Base-by-base conservation (phyloP, 2,888 invertebrate genomes). In the Noctua pronuba region DNA sequence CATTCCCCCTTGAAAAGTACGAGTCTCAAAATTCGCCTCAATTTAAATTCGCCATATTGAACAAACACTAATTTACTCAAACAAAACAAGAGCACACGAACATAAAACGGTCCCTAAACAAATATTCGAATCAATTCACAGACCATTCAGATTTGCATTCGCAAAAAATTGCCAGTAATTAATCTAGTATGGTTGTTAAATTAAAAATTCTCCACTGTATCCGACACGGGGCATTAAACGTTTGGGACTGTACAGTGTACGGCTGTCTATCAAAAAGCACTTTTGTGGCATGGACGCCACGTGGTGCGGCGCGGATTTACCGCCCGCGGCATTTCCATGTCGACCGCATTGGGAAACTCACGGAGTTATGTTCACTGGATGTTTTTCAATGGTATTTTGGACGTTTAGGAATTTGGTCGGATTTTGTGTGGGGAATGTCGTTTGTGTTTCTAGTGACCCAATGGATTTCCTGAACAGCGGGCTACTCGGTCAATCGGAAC, bases 211-310 rank as follows among this genome's bases (percentile, higher is more conserved):
- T 89, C 89, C 88, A 88, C 91, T 93, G 94, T 91, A 91, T 91
- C 92, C 91, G 92, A 92, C 91, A 91, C 90, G 92, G 90, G 90
- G 88, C 92, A 92, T 94, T 92, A 92, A 93, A 90, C 92, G 92
- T 90, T 90, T 90, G 91, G 90, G 88, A 88, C 90, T 88, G 92
- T 93, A 83, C 93, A 92, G 91, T 88, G 92, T 93, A 83, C 93
- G 92, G 91, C 94, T 95, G 95, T 95, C 95, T 94, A 95, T 95
- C 95, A 95, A 94, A 95, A 93, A 93, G 94, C 94, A 95, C 93
- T 95, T 94, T 92, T 95, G 95, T 89, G 95, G 95, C 92, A 80
- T 86, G 91, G 89, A 90, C 92, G 92, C 94, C 94, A 92, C 94
- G 94, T 92, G 93, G 89, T 88, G 90, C 88, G 85, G 92, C 90